Evolutionary conservation across 2,888 invertebrate species (phyloP).

Genomic region (Oscheius sp.): DNA sequence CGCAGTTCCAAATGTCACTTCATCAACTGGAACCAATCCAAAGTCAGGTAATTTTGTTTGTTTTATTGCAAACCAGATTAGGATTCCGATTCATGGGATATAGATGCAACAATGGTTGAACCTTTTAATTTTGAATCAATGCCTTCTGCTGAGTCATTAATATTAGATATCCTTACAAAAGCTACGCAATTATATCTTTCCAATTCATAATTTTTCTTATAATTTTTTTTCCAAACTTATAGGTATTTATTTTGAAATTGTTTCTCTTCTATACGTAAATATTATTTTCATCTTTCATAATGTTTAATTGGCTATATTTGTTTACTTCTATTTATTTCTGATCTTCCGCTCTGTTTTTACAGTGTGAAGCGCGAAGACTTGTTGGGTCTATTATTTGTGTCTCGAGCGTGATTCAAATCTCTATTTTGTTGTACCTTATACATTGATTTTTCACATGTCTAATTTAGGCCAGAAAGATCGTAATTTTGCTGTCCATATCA

Average conservation of each 20-base stretch:
- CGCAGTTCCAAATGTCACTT: constrained; percentile 1
- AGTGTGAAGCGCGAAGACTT: background rate
- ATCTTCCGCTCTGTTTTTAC: background rate
- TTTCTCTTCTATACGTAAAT: background rate
- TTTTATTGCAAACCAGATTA: too few species aligned
- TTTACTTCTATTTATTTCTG: background rate
- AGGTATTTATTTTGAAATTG: background rate
- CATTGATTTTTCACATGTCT: too few species aligned
- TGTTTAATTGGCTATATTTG: background rate
- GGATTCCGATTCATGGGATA: background rate
- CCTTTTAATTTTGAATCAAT: background rate
- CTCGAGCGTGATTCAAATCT: background rate
- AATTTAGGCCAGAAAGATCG: background rate
- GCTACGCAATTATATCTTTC: background rate
- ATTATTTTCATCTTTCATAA: background rate
- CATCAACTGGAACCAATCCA: background rate
- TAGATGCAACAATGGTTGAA: background rate
- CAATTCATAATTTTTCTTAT: background rate
- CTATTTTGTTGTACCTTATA: too few species aligned
- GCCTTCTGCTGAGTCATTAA: background rate
- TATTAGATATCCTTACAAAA: background rate
- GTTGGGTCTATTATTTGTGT: background rate
- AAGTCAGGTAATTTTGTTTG: too few species aligned
- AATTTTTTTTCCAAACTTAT: background rate
- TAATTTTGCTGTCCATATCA: constrained; percentile 2